Conservation (phyloP, 2,888 invertebrate genomes). For the Stomorhina lunata region DNA sequence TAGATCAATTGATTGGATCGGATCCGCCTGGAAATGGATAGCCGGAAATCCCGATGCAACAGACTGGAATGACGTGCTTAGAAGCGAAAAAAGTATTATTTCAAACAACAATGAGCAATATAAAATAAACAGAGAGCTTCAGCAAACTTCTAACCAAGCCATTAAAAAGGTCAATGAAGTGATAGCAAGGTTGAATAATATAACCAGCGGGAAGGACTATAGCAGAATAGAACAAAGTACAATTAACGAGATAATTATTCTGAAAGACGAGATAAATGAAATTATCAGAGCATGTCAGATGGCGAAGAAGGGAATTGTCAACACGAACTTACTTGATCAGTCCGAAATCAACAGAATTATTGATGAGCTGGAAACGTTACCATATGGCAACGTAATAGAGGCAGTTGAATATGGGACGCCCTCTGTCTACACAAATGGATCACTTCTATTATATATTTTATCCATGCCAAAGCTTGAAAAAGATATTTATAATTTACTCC, state of each 20-base stretch:
- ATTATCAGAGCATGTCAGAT: conserved; percentile 28
- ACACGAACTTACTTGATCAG: conserved; percentile 16
- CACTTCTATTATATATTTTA: not conserved
- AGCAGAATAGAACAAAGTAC: conserved; percentile 3
- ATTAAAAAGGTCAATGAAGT: conserved; percentile 11
- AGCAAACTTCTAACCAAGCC: not conserved
- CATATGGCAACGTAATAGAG: conserved; percentile 14
- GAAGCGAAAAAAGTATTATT: conserved; percentile 10
- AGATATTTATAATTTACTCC: not conserved
- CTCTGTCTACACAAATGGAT: conserved; percentile 14
- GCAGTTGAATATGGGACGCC: conserved; percentile 8
- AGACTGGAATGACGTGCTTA: conserved; percentile 9
- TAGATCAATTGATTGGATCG: not conserved
- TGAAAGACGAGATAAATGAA: conserved; percentile 26
- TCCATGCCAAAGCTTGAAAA: not conserved
- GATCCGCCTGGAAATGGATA: not conserved
- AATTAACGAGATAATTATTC: not conserved
- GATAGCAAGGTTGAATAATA: not conserved
- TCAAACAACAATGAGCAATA: conserved; percentile 26
- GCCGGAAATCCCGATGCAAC: not conserved
- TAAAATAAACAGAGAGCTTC: conserved; percentile 9
- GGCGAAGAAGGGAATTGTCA: conserved; percentile 13
- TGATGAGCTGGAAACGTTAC: conserved; percentile 3
- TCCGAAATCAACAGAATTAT: not conserved
- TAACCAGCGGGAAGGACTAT: conserved; percentile 18